These are phyloP conservation scores for Cydia splendana DNA, from an alignment of 1,140 invertebrate species.

Conservation along the genomic window DNA sequence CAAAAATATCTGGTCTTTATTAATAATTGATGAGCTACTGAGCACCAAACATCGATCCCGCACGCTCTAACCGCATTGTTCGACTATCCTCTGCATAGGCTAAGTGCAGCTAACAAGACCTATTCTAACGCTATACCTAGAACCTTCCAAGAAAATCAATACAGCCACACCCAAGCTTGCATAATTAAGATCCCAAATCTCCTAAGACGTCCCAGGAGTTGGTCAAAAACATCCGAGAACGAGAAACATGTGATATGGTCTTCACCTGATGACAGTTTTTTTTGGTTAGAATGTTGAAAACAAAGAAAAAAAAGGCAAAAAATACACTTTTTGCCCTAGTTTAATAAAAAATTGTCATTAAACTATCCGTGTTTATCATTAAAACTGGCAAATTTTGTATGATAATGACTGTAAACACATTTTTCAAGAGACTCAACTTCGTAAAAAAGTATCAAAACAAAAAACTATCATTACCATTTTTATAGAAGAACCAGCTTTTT, in stretches of 20 bases:
- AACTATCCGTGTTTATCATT: slow-evolving; percentile 2
- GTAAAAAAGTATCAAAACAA: slow-evolving; percentile 80
- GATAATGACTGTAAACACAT: slow-evolving; percentile 56
- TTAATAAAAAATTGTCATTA: not conserved
- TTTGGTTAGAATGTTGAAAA: slow-evolving; percentile 78
- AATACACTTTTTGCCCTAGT: slow-evolving; percentile 47
- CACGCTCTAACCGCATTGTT: slow-evolving; percentile 51
- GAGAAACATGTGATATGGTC: slow-evolving; percentile 66
- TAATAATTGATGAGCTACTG: slow-evolving; percentile 26
- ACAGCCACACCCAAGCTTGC: slow-evolving; percentile 78
- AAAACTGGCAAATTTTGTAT: slow-evolving; percentile 36
- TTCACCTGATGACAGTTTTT: slow-evolving; percentile 74
- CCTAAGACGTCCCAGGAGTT: slow-evolving; percentile 47
- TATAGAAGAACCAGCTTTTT: slow-evolving; percentile 53
- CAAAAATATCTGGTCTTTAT: slow-evolving; percentile 12
- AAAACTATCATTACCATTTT: slow-evolving; percentile 80
- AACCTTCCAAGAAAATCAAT: slow-evolving; percentile 80
- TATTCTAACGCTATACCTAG: slow-evolving; percentile 73
- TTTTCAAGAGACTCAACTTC: slow-evolving; percentile 65
- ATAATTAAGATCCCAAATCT: slow-evolving; percentile 65
- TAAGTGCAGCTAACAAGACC: slow-evolving; percentile 68
- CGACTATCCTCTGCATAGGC: slow-evolving; percentile 51
- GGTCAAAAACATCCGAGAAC: slow-evolving; percentile 56
- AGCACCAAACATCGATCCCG: slow-evolving; percentile 38
- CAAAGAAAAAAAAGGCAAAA: slow-evolving; percentile 71